Evolutionary conservation across 2,888 invertebrate species (phyloP).

Genomic region (Morpho helenor): DNA sequence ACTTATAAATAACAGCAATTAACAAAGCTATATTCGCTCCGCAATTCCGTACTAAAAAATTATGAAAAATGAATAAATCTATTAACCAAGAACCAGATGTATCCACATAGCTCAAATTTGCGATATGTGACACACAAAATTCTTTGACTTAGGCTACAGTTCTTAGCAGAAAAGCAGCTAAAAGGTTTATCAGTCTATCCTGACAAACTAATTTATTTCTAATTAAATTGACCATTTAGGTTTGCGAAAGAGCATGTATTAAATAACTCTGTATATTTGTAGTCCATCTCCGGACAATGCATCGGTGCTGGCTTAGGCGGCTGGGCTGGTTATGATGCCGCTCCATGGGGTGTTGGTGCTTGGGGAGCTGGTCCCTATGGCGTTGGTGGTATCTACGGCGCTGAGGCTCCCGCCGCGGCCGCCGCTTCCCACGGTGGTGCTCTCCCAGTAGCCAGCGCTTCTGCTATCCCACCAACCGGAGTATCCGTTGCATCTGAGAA

Average conservation of each 20-base stretch:
- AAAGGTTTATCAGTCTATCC: no score
- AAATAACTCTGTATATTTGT: background rate
- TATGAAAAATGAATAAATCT: no score
- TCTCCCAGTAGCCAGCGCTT: constrained; percentile 10
- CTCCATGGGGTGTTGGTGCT: background rate
- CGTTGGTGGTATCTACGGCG: constrained; percentile 29
- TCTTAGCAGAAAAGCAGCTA: no score
- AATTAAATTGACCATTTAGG: no score
- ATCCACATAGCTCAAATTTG: no score
- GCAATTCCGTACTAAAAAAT: no score
- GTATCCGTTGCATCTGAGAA: constrained; percentile 11
- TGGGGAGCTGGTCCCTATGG: background rate
- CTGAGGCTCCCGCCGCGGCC: constrained; percentile 16
- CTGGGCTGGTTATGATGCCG: background rate
- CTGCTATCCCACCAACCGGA: constrained; percentile 11
- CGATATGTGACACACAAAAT: no score
- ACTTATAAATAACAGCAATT: no score
- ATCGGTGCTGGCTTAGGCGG: background rate
- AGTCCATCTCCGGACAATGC: constrained; percentile 4
- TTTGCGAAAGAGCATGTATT: background rate
- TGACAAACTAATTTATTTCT: no score
- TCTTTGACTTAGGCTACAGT: no score
- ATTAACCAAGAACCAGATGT: no score
- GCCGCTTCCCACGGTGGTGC: constrained; percentile 10
- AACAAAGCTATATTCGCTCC: no score